A percentile compares a stretch with the other conserved stretches of the same genome.
Conservation (phyloP, 2,113 vertebrate species). For the Hirundichthys speculiger region DNA sequence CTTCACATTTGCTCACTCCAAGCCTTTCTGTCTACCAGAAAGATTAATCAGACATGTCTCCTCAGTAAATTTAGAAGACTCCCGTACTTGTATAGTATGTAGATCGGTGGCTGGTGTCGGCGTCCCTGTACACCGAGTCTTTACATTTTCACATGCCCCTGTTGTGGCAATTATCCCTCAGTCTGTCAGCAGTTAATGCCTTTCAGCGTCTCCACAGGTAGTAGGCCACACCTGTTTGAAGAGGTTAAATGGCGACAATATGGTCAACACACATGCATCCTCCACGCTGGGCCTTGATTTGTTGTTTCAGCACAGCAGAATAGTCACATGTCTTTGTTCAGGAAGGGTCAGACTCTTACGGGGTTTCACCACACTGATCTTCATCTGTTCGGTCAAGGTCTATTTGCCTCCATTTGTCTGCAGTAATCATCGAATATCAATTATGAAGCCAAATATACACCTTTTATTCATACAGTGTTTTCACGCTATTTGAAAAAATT, state of each 20-base stretch:
- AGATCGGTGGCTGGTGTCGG: constrained; percentile 48
- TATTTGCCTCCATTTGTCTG: constrained; percentile 16
- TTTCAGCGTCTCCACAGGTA: constrained; percentile 77
- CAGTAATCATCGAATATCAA: not conserved
- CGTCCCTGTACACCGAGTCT: constrained; percentile 56
- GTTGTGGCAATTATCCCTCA: constrained; percentile 62
- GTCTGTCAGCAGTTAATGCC: constrained; percentile 69
- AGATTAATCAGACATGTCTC: constrained; percentile 13
- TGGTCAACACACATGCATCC: constrained; percentile 13
- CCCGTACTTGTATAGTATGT: constrained; percentile 21
- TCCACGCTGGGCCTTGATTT: not conserved
- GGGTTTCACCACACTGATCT: constrained; percentile 26
- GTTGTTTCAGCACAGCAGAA: constrained; percentile 20
- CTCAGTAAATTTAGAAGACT: constrained; percentile 12
- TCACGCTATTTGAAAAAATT: not conserved
- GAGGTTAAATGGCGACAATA: constrained; percentile 48
- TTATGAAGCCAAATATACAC: not conserved
- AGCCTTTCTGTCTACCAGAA: not conserved
- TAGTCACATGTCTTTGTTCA: constrained; percentile 6
- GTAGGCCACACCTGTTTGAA: constrained; percentile 66
- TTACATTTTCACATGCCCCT: constrained; percentile 50
- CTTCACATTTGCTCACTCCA: not conserved
- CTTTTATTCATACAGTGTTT: not conserved
- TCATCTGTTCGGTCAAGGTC: constrained; percentile 19
- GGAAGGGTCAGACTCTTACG: constrained; percentile 26